phyloP scores from a whole-genome alignment of 2,888 invertebrate genomes.

The Meliscaeva auricollis region DNA sequence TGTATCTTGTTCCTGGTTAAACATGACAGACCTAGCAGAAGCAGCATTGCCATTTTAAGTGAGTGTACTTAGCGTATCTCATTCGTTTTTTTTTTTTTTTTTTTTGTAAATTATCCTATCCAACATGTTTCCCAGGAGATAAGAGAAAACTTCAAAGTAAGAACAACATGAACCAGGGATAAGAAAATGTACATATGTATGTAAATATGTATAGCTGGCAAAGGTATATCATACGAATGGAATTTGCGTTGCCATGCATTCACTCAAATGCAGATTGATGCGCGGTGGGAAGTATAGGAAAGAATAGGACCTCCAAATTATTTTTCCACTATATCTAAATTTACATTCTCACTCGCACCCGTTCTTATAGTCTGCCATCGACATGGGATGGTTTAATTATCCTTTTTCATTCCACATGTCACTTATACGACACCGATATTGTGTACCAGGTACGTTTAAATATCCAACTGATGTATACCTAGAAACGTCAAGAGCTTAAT shows the following conservation, averaged over 20 bases:
- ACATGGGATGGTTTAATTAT: conserved; percentile 75
- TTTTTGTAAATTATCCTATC: conserved; percentile 72
- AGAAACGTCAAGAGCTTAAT: conserved; percentile 64
- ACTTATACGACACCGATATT: conserved; percentile 45
- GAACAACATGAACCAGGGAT: conserved; percentile 66
- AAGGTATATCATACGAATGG: not conserved
- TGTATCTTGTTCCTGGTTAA: conserved; percentile 27
- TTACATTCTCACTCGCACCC: conserved; percentile 61
- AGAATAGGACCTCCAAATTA: conserved; percentile 67
- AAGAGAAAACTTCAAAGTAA: conserved; percentile 73
- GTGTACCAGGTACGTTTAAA: conserved; percentile 9
- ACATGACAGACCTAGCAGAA: conserved; percentile 22
- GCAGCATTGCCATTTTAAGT: conserved; percentile 43
- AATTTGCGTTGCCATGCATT: conserved; percentile 19
- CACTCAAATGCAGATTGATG: conserved; percentile 9
- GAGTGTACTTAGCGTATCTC: conserved; percentile 71
- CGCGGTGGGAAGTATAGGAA: not conserved
- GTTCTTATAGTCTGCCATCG: conserved; percentile 50
- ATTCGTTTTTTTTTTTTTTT: conserved; percentile 63
- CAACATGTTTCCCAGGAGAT: conserved; percentile 75
- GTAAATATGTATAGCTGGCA: not conserved
- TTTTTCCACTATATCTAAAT: conserved; percentile 45
- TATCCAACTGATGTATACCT: conserved; percentile 21
- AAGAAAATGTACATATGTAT: conserved; percentile 36
- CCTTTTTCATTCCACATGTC: conserved; percentile 74